Conservation (phyloP, 2,888 invertebrate species). For the Cybosia mesomella region DNA sequence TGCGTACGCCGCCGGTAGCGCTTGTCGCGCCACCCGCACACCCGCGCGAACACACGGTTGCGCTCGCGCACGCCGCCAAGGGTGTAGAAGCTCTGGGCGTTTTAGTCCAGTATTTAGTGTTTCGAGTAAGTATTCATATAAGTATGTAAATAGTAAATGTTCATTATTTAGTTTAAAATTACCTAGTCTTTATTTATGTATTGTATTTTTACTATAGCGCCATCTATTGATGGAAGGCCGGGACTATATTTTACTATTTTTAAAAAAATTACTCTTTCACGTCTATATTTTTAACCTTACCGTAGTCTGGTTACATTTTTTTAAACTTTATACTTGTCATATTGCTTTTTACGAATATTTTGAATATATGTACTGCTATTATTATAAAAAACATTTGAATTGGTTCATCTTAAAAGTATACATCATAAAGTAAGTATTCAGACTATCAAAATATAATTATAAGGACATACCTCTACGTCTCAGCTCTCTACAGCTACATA, state of each 20-base stretch:
- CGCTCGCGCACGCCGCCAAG: slow-evolving; percentile 86
- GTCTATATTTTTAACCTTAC: no score
- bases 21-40: slow-evolving; percentile 55
- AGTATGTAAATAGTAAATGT: not conserved
- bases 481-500: no score
- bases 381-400: not conserved
- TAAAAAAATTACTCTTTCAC: no score
- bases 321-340: no score
- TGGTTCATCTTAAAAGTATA: not conserved
- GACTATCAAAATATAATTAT: not conserved
- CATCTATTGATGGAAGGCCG: no score
- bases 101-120: slow-evolving; percentile 94
- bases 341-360: not conserved
- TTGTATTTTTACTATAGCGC: no score
- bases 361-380: not conserved
- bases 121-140: slow-evolving; percentile 86
- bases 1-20: slow-evolving; percentile 64
- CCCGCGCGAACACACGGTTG: slow-evolving; percentile 70
- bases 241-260: no score
- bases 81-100: slow-evolving; percentile 94
- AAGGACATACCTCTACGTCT: not conserved
- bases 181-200: not conserved
- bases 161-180: not conserved
- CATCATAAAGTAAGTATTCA: not conserved
- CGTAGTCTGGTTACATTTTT: no score